Conservation (phyloP, 1,140 invertebrate genomes). For the Calliopsis andreniformis region DNA sequence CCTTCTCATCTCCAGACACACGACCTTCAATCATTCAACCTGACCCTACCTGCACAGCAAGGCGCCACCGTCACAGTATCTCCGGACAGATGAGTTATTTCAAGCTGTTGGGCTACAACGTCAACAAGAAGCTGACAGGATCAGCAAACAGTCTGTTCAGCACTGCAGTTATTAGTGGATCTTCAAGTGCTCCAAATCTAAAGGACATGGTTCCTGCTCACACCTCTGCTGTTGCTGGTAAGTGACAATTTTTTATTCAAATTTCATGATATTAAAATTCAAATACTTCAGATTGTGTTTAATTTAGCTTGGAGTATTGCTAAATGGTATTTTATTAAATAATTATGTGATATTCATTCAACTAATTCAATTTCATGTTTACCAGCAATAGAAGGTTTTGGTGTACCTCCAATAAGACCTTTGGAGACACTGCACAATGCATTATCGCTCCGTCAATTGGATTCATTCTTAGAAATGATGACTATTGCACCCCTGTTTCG, state of each 20-base stretch:
- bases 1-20: slow-evolving; percentile 81
- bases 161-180: slow-evolving; percentile 96
- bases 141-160: slow-evolving; percentile 93
- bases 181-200: slow-evolving; percentile 94
- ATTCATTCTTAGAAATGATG: slow-evolving; percentile 92
- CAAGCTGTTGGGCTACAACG: slow-evolving; percentile 90
- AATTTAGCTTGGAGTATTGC: not conserved
- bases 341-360: not conserved
- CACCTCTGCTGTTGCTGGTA: slow-evolving; percentile 87
- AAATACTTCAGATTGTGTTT: not conserved
- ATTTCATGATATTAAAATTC: not conserved
- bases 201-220: slow-evolving; percentile 91
- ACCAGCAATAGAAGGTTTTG: slow-evolving; percentile 89
- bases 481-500: slow-evolving; percentile 86
- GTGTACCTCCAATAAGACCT: slow-evolving; percentile 95
- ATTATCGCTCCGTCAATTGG: slow-evolving; percentile 93
- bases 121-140: slow-evolving; percentile 86
- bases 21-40: slow-evolving; percentile 82
- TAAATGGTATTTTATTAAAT: not conserved
- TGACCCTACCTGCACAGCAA: slow-evolving; percentile 84
- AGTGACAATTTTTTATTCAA: slow-evolving; percentile 68
- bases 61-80: slow-evolving; percentile 95
- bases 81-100: slow-evolving; percentile 95
- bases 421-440: slow-evolving; percentile 98
- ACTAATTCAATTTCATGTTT: slow-evolving; percentile 5